phyloP scores from a whole-genome alignment of 2,113 vertebrate genomes.

The Zapus hudsonius region DNA sequence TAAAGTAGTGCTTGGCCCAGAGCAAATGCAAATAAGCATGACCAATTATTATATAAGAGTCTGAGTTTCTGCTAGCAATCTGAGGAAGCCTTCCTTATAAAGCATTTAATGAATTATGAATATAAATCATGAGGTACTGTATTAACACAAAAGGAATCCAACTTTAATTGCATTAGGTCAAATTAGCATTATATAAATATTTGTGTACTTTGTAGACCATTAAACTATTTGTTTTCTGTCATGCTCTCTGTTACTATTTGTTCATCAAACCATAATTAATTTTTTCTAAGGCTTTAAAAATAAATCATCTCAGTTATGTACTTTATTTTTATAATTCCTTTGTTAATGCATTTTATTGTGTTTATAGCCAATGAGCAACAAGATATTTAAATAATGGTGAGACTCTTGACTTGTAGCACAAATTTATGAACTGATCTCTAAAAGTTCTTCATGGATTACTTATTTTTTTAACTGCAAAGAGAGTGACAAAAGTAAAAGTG shows the following conservation, averaged over 20 bases:
- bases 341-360: constrained; percentile 33
- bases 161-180: constrained; percentile 56
- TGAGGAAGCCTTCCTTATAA: background rate
- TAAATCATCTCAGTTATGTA: background rate
- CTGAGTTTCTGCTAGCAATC: background rate
- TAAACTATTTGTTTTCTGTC: constrained; percentile 27
- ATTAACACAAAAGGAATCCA: constrained; percentile 19
- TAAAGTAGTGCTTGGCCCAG: background rate
- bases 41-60: background rate
- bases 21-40: constrained; percentile 17
- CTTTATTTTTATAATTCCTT: constrained; percentile 5
- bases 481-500: constrained; percentile 41
- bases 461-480: constrained; percentile 14
- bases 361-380: constrained; percentile 18
- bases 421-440: constrained; percentile 27
- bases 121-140: constrained; percentile 1
- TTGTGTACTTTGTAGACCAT: constrained; percentile 21
- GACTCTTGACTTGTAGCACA: constrained; percentile 22
- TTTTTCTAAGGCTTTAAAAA: constrained; percentile 60
- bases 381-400: constrained; percentile 30
- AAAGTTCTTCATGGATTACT: constrained; percentile 45
- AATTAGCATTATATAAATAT: constrained; percentile 15
- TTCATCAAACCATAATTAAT: constrained; percentile 25
- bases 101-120: constrained; percentile 37
- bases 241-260: background rate